Evolutionary conservation across 2,797 vertebrate genomes (phyloP), one percentile per base, ranked within the genome.

Genomic region (Macropodus opercularis): DNA sequence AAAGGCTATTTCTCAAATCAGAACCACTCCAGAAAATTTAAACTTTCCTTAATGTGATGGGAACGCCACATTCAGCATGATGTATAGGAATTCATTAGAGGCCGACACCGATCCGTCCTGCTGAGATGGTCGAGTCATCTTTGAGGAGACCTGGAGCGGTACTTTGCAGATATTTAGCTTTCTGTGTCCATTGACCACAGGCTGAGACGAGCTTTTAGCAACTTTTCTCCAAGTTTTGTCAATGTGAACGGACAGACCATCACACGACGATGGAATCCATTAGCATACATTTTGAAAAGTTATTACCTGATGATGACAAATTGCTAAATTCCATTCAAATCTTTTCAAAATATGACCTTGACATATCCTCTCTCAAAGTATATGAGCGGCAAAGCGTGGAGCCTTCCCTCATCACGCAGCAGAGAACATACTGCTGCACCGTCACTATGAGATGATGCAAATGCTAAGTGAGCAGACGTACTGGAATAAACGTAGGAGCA

Each of bases 31-130:
- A 9, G 29, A 63, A 40, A 72, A 17, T 35, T 59, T 67, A 60
- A 43, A 75, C 68, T 49, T 55, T 7, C n/a, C 44, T 52, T 12
- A 47, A 57, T 47, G 32, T 24, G 62, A 71, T 56, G 40, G 29
- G 41, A 1, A 29, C 27, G 7, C 11, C 36, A 44, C 35, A 24
- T 29, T 52, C 31, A 53, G 43, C 62, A 29, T 6, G 1, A 34
- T 65, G 47, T 58, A 38, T 50, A 40, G 59, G 55, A 68, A 69
- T 72, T 39, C 38, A 63, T 80, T 63, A 62, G 24, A 55, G 41
- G 32, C 32, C 15, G 23, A 75, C 15, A 31, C 6, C 3, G 18
- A 32, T 34, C 64, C 50, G 18, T 12, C 32, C 49, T 9, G 61
- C 63, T 43, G 44, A 55, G 48, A 46, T 14, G 41, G 4, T 13